Percentiles rank a stretch among this genome's conserved stretches.
These are phyloP conservation scores for Cyprinodon brontotheroides DNA, from an alignment of 2,113 vertebrate species.

Conservation along the genomic window DNA sequence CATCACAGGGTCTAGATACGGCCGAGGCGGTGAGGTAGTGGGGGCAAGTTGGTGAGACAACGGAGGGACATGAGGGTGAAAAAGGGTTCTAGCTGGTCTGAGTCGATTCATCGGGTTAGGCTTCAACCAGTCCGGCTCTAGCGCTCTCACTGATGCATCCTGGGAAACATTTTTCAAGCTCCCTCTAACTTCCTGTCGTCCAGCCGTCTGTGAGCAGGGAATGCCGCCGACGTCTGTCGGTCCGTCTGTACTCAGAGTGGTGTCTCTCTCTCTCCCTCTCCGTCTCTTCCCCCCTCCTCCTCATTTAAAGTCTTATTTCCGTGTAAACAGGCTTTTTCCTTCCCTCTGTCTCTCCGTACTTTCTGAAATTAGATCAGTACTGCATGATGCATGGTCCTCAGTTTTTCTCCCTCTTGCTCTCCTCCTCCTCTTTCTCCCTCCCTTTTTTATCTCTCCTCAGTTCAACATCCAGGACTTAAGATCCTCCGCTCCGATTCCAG, in stretches of 20 bases:
- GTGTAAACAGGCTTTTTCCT: not conserved
- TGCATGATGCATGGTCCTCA: constrained; percentile 83
- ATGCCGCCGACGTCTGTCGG: constrained; percentile 19
- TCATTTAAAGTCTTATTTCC: constrained; percentile 27
- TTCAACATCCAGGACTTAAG: constrained; percentile 94
- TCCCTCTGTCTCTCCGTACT: constrained; percentile 29
- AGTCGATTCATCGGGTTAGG: too few species aligned
- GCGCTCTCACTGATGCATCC: not conserved
- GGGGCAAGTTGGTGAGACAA: too few species aligned
- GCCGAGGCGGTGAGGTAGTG: too few species aligned
- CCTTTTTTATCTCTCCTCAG: constrained; percentile 82
- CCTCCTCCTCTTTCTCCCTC: constrained; percentile 61
- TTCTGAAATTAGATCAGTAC: constrained; percentile 51
- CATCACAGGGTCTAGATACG: too few species aligned
- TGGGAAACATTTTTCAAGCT: not conserved
- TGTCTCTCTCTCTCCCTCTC: constrained; percentile 22
- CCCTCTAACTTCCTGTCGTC: not conserved
- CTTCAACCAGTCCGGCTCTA: not conserved
- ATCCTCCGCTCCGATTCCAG: constrained; percentile 93
- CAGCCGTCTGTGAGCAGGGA: constrained; percentile 45
- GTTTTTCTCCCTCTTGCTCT: constrained; percentile 65
- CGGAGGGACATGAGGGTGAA: too few species aligned
- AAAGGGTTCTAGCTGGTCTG: too few species aligned
- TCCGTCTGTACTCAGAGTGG: constrained; percentile 1
- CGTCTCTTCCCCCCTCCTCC: constrained; percentile 10